phyloP scores from a whole-genome alignment of 2,797 vertebrate genomes.

The Eremophila alpestris region DNA sequence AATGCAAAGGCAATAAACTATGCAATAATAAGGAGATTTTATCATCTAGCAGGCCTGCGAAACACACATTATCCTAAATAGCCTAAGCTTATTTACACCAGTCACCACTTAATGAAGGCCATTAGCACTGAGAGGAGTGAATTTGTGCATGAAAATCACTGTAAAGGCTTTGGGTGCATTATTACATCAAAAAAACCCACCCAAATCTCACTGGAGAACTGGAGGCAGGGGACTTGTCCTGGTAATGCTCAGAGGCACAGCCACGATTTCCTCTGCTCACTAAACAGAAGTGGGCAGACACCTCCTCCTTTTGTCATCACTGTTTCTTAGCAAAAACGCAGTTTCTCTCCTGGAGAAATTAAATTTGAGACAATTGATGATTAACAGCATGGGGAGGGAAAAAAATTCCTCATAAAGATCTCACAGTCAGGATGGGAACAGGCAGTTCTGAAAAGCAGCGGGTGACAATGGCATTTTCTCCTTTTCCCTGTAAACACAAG shows the following conservation, averaged over 20 bases:
- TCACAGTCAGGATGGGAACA: not conserved
- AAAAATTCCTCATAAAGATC: not conserved
- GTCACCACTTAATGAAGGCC: conserved; percentile 1
- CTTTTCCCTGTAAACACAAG: not conserved
- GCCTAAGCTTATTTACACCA: not conserved
- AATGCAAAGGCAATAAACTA: conserved; percentile 9
- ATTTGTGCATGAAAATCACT: not conserved
- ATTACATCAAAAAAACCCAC: not conserved
- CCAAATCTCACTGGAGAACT: not conserved
- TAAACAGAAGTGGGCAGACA: not conserved
- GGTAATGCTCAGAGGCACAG: not conserved
- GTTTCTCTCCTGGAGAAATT: not conserved
- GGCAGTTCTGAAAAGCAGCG: not conserved
- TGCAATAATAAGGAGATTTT: not conserved
- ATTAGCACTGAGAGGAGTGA: not conserved
- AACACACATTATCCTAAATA: conserved; percentile 15
- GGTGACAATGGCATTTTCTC: not conserved
- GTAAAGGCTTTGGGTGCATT: not conserved
- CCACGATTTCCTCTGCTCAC: not conserved
- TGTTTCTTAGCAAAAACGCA: not conserved
- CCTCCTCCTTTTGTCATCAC: not conserved
- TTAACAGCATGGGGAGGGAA: not conserved
- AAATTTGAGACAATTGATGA: not conserved
- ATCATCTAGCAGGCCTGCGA: not conserved
- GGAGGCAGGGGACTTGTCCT: not conserved